Base-by-base conservation (phyloP, 2,113 vertebrate species). In the Riparia riparia region DNA sequence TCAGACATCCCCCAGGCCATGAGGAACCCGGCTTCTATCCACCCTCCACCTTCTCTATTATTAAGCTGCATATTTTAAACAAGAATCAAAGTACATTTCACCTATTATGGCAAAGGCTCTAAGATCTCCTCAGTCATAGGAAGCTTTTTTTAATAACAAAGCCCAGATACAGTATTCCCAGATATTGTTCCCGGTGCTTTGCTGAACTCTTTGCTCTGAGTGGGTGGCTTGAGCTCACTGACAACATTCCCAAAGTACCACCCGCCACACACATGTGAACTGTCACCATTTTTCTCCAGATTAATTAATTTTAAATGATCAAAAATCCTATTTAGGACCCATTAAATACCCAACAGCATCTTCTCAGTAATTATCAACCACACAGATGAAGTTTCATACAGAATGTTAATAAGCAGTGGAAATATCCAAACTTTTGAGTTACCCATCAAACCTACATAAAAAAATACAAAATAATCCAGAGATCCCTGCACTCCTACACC, bases 61-160 rank as follows among this genome's bases (percentile, higher is more conserved):
- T 82, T 92, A 86, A 89, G 34, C 29, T 77, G 56, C 26, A 24
- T 49, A 51, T 73, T 80, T 94, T 58, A 56, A 74, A 78, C 22
- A 60, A 77, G 50, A 81, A 29, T 45, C 63, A 58, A 54, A 74
- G 58, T 41, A 28, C 34, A 84, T 82, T 90, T 89, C 73, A 84
- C 78, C 89, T 85, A 57, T 87, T 95, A 85, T n/a, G 58, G 89
- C 88, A 87, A 87, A 89, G 56, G 68, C 25, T 87, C 20, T 20
- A 42, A n/a, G 39, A 53, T 42, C 78, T 89, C 91, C 42, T 76
- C 82, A 72, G 49, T 44, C 83, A 82, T 4, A 71, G 60, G 51
- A 68, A 89, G 83, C 53, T 72, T 89, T 89, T 94, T 89, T 84
- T 57, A 69, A 78, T 64, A 63, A 16, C 80, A 31, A 84, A 73